phyloP scores from a whole-genome alignment of 1,140 invertebrate genomes.

The Tetramorium alpestre region DNA sequence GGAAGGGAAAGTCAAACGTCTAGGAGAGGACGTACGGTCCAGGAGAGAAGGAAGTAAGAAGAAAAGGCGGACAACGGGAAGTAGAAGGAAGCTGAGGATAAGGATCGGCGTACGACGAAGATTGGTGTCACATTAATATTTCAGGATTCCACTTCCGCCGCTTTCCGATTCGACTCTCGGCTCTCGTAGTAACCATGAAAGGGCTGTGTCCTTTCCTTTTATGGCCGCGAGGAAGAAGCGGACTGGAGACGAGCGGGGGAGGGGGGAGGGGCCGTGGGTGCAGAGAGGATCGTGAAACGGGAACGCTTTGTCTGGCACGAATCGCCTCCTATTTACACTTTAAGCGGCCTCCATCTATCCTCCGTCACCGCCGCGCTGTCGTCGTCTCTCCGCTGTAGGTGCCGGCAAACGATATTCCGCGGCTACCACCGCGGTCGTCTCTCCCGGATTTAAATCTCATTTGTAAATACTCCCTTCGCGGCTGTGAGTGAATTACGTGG shows the following conservation, averaged over 20 bases:
- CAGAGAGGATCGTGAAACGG: conserved; percentile 3
- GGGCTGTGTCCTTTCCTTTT: conserved; percentile 70
- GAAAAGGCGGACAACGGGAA: neutral
- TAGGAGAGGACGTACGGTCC: neutral
- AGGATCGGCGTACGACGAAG: conserved; percentile 57
- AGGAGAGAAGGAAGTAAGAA: neutral
- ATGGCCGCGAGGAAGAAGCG: conserved; percentile 67
- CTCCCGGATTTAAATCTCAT: conserved; percentile 72
- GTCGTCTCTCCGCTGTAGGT: conserved; percentile 26
- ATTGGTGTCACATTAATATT: conserved; percentile 79
- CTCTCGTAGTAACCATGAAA: conserved; percentile 61
- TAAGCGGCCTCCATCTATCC: conserved; percentile 71
- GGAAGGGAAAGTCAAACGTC: conserved; percentile 18
- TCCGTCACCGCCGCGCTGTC: neutral
- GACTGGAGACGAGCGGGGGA: neutral
- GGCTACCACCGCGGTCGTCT: conserved; percentile 55
- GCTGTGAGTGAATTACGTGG: conserved; percentile 61
- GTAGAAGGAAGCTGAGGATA: conserved; percentile 19
- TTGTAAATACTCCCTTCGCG: conserved; percentile 54
- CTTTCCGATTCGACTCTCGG: conserved; percentile 74
- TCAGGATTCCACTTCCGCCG: conserved; percentile 77
- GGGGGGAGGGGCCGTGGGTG: neutral
- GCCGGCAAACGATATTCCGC: conserved; percentile 69
- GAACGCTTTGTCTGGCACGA: conserved; percentile 76
- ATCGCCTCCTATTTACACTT: conserved; percentile 80